Conservation (phyloP, 1,140 invertebrate species). For the Ctenoplectra terminalis region DNA sequence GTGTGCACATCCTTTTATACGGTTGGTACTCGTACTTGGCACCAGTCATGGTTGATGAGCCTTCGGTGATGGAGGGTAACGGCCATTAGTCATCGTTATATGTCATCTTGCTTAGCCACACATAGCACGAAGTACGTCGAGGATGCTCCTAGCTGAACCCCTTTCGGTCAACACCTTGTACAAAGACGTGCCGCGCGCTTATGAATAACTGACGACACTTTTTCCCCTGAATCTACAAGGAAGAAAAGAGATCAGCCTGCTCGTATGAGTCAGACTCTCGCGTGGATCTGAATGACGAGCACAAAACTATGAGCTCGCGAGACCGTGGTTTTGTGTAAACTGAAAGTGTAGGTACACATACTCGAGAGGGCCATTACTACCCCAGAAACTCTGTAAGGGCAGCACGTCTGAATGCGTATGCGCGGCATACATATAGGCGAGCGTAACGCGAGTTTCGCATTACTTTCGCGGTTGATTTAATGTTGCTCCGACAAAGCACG, state of each 20-base stretch:
- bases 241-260: constrained; percentile 33
- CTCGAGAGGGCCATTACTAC: constrained; percentile 74
- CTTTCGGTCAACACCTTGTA: constrained; percentile 64
- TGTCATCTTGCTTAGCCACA: constrained; percentile 53
- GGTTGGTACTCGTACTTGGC: constrained; percentile 63
- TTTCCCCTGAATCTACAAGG: not conserved
- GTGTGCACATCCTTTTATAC: constrained; percentile 66
- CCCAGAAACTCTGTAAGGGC: constrained; percentile 66
- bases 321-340: constrained; percentile 50
- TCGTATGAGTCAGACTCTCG: constrained; percentile 15
- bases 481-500: constrained; percentile 54
- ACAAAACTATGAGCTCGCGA: constrained; percentile 23
- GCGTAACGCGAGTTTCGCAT: constrained; percentile 74
- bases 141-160: constrained; percentile 34
- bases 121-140: constrained; percentile 45
- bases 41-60: constrained; percentile 68
- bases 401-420: constrained; percentile 73
- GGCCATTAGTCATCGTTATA: constrained; percentile 69
- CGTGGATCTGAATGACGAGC: constrained; percentile 41
- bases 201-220: constrained; percentile 56
- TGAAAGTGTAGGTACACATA: constrained; percentile 73
- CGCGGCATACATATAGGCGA: constrained; percentile 58
- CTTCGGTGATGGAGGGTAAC: constrained; percentile 61
- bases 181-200: constrained; percentile 61
- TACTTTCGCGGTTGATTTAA: constrained; percentile 76